phyloP scores from a whole-genome alignment of 1,140 invertebrate genomes.

The Ceratoteleas bidentatus region DNA sequence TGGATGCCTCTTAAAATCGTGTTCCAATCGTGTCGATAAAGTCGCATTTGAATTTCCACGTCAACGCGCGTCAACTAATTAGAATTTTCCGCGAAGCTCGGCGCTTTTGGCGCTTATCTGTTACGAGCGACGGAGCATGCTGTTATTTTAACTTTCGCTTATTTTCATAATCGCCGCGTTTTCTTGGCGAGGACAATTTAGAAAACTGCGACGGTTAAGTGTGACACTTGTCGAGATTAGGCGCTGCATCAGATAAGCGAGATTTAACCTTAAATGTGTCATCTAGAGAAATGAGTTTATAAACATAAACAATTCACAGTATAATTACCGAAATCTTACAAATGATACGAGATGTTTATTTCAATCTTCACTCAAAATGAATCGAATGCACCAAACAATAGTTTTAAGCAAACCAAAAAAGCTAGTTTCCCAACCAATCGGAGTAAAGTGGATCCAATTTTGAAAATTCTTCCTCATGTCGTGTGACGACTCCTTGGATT shows the following conservation, averaged over 20 bases:
- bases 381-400: too few species aligned
- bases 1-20: slow-evolving; percentile 19
- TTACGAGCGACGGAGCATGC: neutral
- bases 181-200: slow-evolving; percentile 8
- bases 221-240: slow-evolving; percentile 3
- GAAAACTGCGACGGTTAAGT: slow-evolving; percentile 28
- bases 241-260: slow-evolving; percentile 23
- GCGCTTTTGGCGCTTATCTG: slow-evolving; percentile 16
- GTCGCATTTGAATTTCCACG: slow-evolving; percentile 10
- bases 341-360: too few species aligned
- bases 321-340: neutral
- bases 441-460: too few species aligned
- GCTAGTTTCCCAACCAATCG: too few species aligned
- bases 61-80: slow-evolving; percentile 28
- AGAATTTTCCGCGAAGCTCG: slow-evolving; percentile 3
- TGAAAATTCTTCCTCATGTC: too few species aligned
- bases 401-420: too few species aligned
- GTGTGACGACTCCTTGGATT: too few species aligned
- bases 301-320: neutral
- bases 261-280: neutral
- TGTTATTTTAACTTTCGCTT: slow-evolving; percentile 29
- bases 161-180: slow-evolving; percentile 34
- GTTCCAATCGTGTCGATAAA: slow-evolving; percentile 7
- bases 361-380: too few species aligned
- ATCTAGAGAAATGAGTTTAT: too few species aligned